Evolutionary conservation across 2,888 invertebrate species (phyloP).

Genomic region (Drosophila kokeensis): DNA sequence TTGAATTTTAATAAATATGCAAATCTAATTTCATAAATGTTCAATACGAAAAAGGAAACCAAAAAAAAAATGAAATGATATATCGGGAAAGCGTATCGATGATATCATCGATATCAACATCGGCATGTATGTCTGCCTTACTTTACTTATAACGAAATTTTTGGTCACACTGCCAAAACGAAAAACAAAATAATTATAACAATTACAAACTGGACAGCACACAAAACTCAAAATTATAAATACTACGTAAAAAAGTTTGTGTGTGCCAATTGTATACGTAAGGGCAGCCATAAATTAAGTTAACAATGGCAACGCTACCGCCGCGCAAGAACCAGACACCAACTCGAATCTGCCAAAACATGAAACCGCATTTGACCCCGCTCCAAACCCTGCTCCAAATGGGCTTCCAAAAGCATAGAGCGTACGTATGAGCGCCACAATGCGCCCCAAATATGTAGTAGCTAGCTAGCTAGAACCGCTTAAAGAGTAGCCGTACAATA

Average conservation of each 20-base stretch:
- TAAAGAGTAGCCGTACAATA: not conserved
- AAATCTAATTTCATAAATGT: not conserved
- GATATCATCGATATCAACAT: not conserved
- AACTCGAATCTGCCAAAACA: constrained; percentile 87
- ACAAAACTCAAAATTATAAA: not conserved
- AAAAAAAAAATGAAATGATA: not conserved
- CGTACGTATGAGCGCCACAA: constrained; percentile 88
- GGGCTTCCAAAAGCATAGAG: constrained; percentile 95
- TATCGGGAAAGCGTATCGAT: not conserved
- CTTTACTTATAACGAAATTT: not conserved
- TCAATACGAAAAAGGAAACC: not conserved
- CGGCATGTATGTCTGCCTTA: not conserved
- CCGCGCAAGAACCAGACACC: constrained; percentile 91
- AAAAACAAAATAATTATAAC: constrained; percentile 46
- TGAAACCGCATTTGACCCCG: constrained; percentile 90
- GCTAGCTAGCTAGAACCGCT: not conserved
- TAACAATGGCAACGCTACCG: constrained; percentile 90
- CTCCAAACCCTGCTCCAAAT: constrained; percentile 93
- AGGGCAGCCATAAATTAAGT: not conserved
- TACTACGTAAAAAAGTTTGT: not conserved
- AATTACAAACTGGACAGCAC: constrained; percentile 14
- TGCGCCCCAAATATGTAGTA: not conserved
- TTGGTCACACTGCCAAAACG: constrained; percentile 56
- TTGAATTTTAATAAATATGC: not conserved
- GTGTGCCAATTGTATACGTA: constrained; percentile 4